These are phyloP conservation scores for Sinohyriopsis cumingii DNA, from an alignment of 2,888 invertebrate species.

Conservation along the genomic window DNA sequence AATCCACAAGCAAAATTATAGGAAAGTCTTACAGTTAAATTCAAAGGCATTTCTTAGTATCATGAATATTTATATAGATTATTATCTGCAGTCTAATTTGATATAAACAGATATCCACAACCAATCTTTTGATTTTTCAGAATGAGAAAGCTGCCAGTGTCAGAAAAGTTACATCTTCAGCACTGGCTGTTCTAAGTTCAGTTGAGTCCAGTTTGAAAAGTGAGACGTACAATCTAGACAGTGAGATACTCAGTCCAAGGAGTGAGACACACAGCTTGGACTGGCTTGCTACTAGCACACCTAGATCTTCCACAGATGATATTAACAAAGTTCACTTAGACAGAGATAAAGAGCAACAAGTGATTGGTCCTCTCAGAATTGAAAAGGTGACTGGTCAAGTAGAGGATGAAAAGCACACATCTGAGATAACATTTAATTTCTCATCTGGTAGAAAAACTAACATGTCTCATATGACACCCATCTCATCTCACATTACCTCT, in stretches of 20 bases:
- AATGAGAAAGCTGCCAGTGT: conserved; percentile 51
- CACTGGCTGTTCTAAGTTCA: conserved; percentile 52
- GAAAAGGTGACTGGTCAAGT: conserved; percentile 9
- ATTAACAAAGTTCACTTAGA: conserved; percentile 16
- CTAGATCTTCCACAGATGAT: conserved; percentile 28
- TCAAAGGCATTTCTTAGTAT: too few relatives aligned
- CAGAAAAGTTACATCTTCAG: conserved; percentile 52
- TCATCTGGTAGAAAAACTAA: conserved; percentile 20
- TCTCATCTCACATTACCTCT: too few relatives aligned
- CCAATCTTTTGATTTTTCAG: conserved; percentile 34
- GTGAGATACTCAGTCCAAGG: conserved; percentile 1
- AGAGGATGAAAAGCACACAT: conserved; percentile 30
- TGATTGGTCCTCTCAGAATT: conserved; percentile 15
- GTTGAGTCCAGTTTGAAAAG: conserved; percentile 46
- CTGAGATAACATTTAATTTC: conserved; percentile 28
- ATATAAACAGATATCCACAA: too few relatives aligned
- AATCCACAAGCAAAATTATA: too few relatives aligned
- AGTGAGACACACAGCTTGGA: conserved; percentile 18
- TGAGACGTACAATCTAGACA: conserved; percentile 25
- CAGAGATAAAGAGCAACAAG: conserved; percentile 15
- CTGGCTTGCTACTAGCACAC: conserved; percentile 41
- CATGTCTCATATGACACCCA: conserved; percentile 4
- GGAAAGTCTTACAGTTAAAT: too few relatives aligned
- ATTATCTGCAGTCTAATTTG: too few relatives aligned
- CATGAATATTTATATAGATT: too few relatives aligned